phyloP scores from a whole-genome alignment of 2,888 invertebrate species.

The Eupithecia subumbrata region DNA sequence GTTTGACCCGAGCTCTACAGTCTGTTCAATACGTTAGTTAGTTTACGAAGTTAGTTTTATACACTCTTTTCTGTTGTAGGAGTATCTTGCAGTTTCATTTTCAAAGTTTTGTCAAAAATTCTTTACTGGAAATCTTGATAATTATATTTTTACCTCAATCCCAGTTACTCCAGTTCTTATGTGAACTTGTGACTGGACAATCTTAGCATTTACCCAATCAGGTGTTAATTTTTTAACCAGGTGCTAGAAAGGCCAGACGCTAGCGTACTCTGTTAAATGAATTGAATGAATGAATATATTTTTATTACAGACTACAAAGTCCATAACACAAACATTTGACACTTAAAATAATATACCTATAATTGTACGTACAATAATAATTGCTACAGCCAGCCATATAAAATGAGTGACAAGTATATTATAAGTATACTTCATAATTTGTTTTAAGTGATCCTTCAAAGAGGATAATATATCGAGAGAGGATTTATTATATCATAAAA shows the following conservation, averaged over 20 bases:
- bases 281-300: no score
- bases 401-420: no score
- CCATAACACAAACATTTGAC: no score
- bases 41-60: constrained; percentile 20
- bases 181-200: not conserved
- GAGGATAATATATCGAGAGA: no score
- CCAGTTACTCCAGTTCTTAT: not conserved
- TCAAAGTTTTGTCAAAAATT: not conserved
- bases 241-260: not conserved
- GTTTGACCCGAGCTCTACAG: constrained; percentile 11
- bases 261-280: not conserved
- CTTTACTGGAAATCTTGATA: not conserved
- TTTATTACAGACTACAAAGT: no score
- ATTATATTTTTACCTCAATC: not conserved
- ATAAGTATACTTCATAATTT: no score
- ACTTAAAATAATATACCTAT: no score
- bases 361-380: no score
- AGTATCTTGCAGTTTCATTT: not conserved
- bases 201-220: not conserved
- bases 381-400: not conserved
- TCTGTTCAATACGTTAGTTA: constrained; percentile 18
- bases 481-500: no score
- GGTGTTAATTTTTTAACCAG: not conserved
- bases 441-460: no score
- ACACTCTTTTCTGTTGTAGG: not conserved